Percentiles rank a stretch among this genome's conserved stretches.
Conservation (phyloP, 2,113 vertebrate species). For the Alligator sinensis region DNA sequence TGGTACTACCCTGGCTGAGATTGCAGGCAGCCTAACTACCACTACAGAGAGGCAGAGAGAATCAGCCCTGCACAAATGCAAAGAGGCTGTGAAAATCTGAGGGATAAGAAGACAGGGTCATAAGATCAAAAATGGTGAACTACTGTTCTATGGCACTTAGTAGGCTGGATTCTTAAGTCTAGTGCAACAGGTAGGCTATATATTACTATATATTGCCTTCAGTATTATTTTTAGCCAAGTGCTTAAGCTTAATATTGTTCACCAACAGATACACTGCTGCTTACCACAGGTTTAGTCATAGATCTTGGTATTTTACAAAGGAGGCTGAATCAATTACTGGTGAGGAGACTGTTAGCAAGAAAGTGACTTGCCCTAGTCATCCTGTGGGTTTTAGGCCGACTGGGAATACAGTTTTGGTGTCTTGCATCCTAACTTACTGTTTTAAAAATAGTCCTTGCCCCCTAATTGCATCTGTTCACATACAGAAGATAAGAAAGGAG, state of each 20-base stretch:
- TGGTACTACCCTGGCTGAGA: no score
- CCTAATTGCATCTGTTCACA: not conserved
- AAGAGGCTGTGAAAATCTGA: no score
- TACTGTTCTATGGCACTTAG: no score
- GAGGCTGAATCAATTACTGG: not conserved
- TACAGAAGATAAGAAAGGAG: no score
- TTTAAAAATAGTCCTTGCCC: not conserved
- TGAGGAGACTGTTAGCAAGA: not conserved
- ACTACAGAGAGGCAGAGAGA: no score
- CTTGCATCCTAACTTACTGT: fast-evolving
- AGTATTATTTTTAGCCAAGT: not conserved
- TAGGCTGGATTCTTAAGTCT: not conserved
- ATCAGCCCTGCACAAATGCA: no score
- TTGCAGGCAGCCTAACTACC: no score
- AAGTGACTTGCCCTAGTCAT: fast-evolving
- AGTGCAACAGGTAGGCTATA: fast-evolving
- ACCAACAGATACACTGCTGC: fast-evolving
- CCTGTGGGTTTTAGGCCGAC: not conserved
- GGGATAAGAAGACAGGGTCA: no score
- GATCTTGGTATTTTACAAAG: fast-evolving
- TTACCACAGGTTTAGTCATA: not conserved
- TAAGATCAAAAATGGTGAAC: no score
- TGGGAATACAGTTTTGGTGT: not conserved
- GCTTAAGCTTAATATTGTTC: not conserved
- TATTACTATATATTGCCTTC: not conserved